These are phyloP conservation scores for Parochlus steinenii DNA, from an alignment of 2,888 invertebrate genomes.

Conservation along the genomic window DNA sequence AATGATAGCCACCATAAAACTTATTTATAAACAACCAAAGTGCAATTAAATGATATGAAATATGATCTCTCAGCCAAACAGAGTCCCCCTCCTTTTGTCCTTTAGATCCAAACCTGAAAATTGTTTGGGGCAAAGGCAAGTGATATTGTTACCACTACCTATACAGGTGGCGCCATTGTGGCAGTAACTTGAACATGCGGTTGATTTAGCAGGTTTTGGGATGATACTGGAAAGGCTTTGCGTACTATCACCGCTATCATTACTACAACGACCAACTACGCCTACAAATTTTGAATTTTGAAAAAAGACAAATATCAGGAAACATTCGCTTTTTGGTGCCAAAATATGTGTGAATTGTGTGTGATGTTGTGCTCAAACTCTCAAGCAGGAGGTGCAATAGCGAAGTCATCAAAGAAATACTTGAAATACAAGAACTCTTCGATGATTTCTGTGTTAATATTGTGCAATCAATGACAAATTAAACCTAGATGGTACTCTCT, in stretches of 20 bases:
- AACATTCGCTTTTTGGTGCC: too few relatives aligned
- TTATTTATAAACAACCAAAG: slow-evolving; percentile 7
- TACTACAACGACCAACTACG: slow-evolving; percentile 30
- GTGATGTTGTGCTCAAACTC: too few relatives aligned
- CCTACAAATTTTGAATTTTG: too few relatives aligned
- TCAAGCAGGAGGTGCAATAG: too few relatives aligned
- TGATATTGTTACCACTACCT: slow-evolving; percentile 44
- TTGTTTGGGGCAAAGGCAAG: slow-evolving; percentile 54
- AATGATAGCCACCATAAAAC: neutral
- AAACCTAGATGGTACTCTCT: too few relatives aligned
- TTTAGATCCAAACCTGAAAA: slow-evolving; percentile 38
- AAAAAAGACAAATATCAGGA: too few relatives aligned
- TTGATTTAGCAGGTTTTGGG: slow-evolving; percentile 27
- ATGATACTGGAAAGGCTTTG: slow-evolving; percentile 13
- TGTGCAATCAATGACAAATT: too few relatives aligned
- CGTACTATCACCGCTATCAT: too few relatives aligned
- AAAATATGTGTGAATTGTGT: too few relatives aligned
- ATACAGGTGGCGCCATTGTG: slow-evolving; percentile 55
- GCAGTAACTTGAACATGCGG: slow-evolving; percentile 37
- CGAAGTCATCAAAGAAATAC: too few relatives aligned
- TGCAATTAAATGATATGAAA: slow-evolving; percentile 2
- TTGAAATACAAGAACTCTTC: too few relatives aligned
- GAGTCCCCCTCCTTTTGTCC: neutral
- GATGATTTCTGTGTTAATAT: too few relatives aligned
- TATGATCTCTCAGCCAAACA: neutral